Conservation (phyloP, 2,888 invertebrate species). For the Tupiocoris notatus region DNA sequence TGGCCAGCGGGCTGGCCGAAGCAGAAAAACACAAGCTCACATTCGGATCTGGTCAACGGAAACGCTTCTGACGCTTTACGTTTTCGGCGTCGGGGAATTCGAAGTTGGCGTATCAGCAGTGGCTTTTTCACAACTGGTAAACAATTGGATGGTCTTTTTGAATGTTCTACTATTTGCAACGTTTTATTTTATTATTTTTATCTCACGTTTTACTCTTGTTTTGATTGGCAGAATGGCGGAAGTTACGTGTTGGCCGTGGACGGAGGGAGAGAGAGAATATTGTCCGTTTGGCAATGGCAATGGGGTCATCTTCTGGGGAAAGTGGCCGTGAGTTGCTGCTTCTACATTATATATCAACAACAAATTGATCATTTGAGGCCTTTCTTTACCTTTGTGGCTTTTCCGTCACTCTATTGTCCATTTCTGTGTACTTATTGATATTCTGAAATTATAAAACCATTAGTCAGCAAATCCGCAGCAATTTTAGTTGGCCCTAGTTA, state of each 20-base stretch:
- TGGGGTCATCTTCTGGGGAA: conserved; percentile 90
- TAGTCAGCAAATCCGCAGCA: too few species aligned
- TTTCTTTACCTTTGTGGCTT: too few species aligned
- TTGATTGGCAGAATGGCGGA: conserved; percentile 81
- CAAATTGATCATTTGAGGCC: too few species aligned
- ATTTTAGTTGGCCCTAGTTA: too few species aligned
- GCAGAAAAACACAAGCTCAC: conserved; percentile 81
- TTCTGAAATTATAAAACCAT: too few species aligned
- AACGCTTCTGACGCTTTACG: conserved; percentile 81
- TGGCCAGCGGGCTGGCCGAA: conserved; percentile 81
- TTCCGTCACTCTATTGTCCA: too few species aligned
- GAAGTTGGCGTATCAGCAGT: conserved; percentile 84
- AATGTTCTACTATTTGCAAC: too few species aligned
- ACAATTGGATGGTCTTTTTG: too few species aligned
- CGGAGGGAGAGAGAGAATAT: conserved; percentile 81
- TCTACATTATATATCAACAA: too few species aligned
- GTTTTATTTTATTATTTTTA: too few species aligned
- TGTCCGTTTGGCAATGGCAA: conserved; percentile 95
- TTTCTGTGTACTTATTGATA: too few species aligned
- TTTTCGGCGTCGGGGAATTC: conserved; percentile 88
- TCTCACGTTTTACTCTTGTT: too few species aligned
- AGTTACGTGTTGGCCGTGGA: conserved; percentile 88
- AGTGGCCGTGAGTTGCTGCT: conserved; percentile 83
- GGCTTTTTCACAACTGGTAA: conserved; percentile 83
- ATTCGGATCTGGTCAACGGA: conserved; percentile 91